Conservation (phyloP, 2,113 vertebrate genomes). For the Synodontis membranacea region DNA sequence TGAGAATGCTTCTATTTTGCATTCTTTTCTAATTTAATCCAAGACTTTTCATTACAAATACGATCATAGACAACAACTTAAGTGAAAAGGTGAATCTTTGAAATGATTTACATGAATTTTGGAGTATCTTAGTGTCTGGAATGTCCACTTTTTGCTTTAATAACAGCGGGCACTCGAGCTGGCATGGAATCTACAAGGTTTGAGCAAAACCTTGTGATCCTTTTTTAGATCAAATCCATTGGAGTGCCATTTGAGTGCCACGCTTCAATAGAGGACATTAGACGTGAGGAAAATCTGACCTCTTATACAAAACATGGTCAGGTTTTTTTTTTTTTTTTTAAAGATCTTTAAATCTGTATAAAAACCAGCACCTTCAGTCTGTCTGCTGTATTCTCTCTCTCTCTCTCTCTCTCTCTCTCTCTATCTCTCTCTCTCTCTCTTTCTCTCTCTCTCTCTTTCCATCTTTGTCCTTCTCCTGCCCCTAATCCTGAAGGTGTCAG, state of each 20-base stretch:
- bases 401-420: not conserved
- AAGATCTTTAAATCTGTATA: not conserved
- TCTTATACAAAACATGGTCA: not conserved
- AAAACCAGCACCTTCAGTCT: not conserved
- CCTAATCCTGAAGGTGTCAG: conserved; percentile 63
- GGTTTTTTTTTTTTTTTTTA: no score
- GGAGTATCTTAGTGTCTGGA: no score
- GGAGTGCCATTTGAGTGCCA: not conserved
- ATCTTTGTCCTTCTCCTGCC: not conserved
- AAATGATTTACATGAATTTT: no score
- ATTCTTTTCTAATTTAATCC: no score
- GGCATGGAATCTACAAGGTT: not conserved
- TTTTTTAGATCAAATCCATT: not conserved
- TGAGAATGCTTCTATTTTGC: no score
- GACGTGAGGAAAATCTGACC: not conserved
- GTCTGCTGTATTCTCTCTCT: not conserved
- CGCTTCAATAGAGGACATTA: not conserved
- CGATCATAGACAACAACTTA: not conserved
- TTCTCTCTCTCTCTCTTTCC: not conserved
- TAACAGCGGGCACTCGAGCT: no score
- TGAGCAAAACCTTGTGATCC: not conserved
- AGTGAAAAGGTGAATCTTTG: no score
- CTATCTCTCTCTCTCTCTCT: not conserved
- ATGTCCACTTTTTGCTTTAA: not conserved
- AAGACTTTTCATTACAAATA: not conserved